Evolutionary conservation across 2,113 vertebrate species (phyloP).

Genomic region (Dolichotis patagonum): DNA sequence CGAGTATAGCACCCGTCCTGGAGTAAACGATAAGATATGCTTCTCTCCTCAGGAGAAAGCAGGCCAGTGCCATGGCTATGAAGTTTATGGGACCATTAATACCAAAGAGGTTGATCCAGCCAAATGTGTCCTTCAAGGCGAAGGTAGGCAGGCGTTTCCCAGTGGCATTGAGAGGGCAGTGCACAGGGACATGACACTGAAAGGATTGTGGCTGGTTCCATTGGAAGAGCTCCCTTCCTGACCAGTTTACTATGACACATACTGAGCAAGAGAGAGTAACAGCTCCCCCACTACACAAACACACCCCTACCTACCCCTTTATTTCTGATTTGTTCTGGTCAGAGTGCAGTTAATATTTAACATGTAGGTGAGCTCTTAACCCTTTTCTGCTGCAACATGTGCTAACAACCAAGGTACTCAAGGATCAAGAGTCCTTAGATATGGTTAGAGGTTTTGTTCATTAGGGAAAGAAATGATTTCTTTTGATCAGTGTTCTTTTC

Average conservation of each 20-base stretch:
- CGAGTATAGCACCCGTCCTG: slow-evolving; percentile 79
- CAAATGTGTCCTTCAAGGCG: slow-evolving; percentile 90
- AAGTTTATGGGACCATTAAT: slow-evolving; percentile 90
- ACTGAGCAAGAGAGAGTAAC: no score
- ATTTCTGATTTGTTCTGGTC: background rate
- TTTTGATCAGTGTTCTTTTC: background rate
- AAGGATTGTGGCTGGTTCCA: background rate
- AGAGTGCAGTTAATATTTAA: background rate
- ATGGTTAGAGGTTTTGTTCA: background rate
- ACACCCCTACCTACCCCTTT: background rate
- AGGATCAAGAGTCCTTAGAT: background rate
- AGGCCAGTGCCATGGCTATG: slow-evolving; percentile 89
- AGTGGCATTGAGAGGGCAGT: background rate
- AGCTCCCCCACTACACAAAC: background rate
- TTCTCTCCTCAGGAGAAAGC: slow-evolving; percentile 90
- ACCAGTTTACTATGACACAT: background rate
- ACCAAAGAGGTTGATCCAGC: slow-evolving; percentile 88
- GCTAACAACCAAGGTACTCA: background rate
- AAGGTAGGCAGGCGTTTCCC: slow-evolving; percentile 88
- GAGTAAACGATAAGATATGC: slow-evolving; percentile 84
- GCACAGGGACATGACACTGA: background rate
- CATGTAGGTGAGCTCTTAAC: background rate
- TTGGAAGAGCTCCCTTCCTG: background rate
- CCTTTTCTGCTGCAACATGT: slow-evolving; percentile 9
- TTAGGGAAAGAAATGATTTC: background rate